Percentiles rank a stretch among this genome's conserved stretches.
These are phyloP conservation scores for Spisula solida DNA, from an alignment of 2,888 invertebrate genomes.

Conservation along the genomic window DNA sequence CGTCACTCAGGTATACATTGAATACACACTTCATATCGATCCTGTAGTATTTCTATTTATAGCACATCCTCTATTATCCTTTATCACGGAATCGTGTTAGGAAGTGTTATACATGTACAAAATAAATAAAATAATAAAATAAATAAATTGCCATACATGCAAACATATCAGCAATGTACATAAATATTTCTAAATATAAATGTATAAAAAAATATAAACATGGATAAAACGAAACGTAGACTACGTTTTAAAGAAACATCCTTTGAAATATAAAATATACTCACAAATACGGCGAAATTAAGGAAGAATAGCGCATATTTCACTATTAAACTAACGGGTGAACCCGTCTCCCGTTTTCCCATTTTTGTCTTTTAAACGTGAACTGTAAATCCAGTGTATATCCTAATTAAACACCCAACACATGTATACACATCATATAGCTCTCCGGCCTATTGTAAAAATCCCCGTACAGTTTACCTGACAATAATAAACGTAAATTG, in stretches of 20 bases:
- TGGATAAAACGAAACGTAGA: no score
- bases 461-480: not conserved
- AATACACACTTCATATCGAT: not conserved
- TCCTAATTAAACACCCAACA: not conserved
- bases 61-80: not conserved
- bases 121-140: not conserved
- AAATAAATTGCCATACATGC: not conserved
- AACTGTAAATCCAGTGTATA: not conserved
- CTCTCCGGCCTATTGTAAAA: not conserved
- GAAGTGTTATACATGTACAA: not conserved
- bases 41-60: slow-evolving; percentile 2
- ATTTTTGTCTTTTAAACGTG: not conserved
- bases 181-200: not conserved
- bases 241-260: no score
- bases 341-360: slow-evolving; percentile 39
- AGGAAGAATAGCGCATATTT: slow-evolving; percentile 60
- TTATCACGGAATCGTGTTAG: not conserved
- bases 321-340: slow-evolving; percentile 43
- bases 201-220: no score
- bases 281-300: slow-evolving; percentile 59
- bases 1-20: not conserved
- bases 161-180: not conserved
- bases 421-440: not conserved
- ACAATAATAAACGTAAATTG: not conserved
- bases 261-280: slow-evolving; percentile 26